Evolutionary conservation across 1,140 invertebrate genomes (phyloP).

Genomic region (Cylas formicarius): DNA sequence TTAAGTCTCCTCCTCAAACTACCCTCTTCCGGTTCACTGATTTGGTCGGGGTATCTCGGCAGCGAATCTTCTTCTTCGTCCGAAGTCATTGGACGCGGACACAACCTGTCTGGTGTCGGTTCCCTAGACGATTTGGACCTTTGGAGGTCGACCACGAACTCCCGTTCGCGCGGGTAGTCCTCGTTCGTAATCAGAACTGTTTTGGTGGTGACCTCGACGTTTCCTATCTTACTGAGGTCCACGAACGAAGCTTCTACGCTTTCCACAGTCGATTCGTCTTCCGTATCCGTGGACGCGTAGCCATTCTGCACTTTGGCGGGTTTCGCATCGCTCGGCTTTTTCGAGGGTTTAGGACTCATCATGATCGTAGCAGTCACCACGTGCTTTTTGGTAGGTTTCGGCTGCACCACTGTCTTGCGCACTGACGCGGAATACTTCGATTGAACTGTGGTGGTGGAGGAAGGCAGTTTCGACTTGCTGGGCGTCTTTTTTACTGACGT

Average conservation of each 20-base stretch:
- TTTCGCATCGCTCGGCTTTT: slow-evolving; percentile 12
- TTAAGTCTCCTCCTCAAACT: slow-evolving; percentile 40
- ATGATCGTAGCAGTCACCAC: slow-evolving; percentile 31
- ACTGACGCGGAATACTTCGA: slow-evolving; percentile 7
- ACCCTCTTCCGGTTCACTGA: slow-evolving; percentile 63
- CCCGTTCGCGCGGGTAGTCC: slow-evolving; percentile 34
- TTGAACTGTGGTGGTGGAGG: slow-evolving; percentile 2
- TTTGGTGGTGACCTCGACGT: slow-evolving; percentile 33
- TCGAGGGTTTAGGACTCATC: slow-evolving; percentile 20
- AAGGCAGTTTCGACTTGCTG: slow-evolving; percentile 3
- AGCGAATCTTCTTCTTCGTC: slow-evolving; percentile 46
- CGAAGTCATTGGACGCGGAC: slow-evolving; percentile 53
- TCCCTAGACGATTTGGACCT: slow-evolving; percentile 64
- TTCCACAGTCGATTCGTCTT: slow-evolving; percentile 31
- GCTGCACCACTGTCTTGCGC: slow-evolving; percentile 12
- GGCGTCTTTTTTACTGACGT: not conserved
- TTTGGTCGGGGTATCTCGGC: slow-evolving; percentile 58
- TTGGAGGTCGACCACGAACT: slow-evolving; percentile 55
- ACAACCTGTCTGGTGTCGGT: slow-evolving; percentile 59
- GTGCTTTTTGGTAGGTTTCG: slow-evolving; percentile 24
- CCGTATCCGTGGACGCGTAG: slow-evolving; percentile 17
- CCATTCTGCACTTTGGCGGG: slow-evolving; percentile 23
- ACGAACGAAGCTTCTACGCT: slow-evolving; percentile 32
- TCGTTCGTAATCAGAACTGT: slow-evolving; percentile 37
- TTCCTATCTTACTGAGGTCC: slow-evolving; percentile 35